These are phyloP conservation scores for Phalera bucephala DNA, from an alignment of 2,888 invertebrate genomes.

Conservation along the genomic window DNA sequence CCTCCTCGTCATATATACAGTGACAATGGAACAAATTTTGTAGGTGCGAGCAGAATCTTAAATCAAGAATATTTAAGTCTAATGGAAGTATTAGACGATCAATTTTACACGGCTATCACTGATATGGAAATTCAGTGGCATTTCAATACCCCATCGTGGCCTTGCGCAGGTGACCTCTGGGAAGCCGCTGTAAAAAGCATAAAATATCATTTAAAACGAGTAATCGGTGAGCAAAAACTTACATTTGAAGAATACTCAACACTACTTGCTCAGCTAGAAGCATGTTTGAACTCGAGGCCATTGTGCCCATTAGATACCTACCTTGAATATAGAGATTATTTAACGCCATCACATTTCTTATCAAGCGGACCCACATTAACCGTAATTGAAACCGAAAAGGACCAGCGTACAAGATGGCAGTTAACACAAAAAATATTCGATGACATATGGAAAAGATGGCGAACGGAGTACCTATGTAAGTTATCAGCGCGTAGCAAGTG, in stretches of 20 bases:
- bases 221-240: background rate
- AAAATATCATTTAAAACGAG: background rate
- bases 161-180: no score
- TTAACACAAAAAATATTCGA: slow-evolving; percentile 1
- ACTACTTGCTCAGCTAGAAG: slow-evolving; percentile 3
- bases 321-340: background rate
- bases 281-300: background rate
- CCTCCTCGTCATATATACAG: slow-evolving; percentile 3
- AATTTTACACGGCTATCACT: no score
- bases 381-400: slow-evolving; percentile 1
- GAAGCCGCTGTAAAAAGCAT: background rate
- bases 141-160: no score
- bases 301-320: background rate
- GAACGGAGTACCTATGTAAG: slow-evolving; percentile 4
- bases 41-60: slow-evolving; percentile 1
- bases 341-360: slow-evolving; percentile 3
- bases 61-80: background rate
- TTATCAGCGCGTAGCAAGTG: slow-evolving; percentile 4
- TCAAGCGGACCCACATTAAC: background rate
- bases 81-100: no score
- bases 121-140: no score
- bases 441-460: slow-evolving; percentile 7
- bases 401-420: slow-evolving; percentile 6
- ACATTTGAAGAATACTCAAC: slow-evolving; percentile 4
- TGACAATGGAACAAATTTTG: slow-evolving; percentile 4